Percentiles rank a stretch among this genome's conserved stretches.
phyloP scores from a whole-genome alignment of 30 jellyfish, hydroid and myxozoan genomes.

The Aurelia coerulea region DNA sequence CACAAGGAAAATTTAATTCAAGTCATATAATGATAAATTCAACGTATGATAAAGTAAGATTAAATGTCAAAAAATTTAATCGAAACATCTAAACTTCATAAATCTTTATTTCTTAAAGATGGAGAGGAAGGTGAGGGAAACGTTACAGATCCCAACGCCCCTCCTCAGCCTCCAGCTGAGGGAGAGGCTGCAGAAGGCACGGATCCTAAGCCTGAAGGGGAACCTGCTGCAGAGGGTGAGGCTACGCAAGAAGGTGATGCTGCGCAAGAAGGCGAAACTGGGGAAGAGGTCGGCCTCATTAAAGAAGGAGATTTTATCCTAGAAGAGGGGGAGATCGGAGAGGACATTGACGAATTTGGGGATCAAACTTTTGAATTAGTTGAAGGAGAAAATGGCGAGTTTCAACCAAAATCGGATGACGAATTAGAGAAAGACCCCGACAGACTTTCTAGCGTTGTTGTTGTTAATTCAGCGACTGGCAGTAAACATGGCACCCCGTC shows the following conservation, averaged over 20 bases:
- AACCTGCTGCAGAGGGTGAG: constrained; percentile 9
- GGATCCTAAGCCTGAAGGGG: constrained; percentile 8
- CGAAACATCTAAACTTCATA: no score
- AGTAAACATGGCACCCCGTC: constrained; percentile 13
- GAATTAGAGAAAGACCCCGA: constrained; percentile 44
- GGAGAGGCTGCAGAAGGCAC: constrained; percentile 16
- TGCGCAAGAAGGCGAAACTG: constrained; percentile 12
- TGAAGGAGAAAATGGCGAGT: constrained; percentile 15
- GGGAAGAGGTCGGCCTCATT: background rate
- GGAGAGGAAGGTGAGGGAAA: constrained; percentile 31
- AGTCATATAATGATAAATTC: no score
- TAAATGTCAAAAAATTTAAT: no score
- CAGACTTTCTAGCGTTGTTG: constrained; percentile 8
- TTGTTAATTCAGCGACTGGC: background rate
- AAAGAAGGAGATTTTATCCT: background rate
- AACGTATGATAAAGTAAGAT: no score
- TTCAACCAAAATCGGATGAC: constrained; percentile 40
- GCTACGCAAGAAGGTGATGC: constrained; percentile 9
- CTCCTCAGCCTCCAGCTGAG: background rate
- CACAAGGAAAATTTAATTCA: no score
- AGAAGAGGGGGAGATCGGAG: constrained; percentile 16
- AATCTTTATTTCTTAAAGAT: constrained; percentile 16
- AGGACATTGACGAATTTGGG: background rate
- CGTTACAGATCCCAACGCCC: constrained; percentile 44
- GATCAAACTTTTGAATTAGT: background rate